Evolutionary conservation across 2,113 vertebrate species (phyloP), one percentile per base, ranked within the genome.

Genomic region (Silurus glanis): DNA sequence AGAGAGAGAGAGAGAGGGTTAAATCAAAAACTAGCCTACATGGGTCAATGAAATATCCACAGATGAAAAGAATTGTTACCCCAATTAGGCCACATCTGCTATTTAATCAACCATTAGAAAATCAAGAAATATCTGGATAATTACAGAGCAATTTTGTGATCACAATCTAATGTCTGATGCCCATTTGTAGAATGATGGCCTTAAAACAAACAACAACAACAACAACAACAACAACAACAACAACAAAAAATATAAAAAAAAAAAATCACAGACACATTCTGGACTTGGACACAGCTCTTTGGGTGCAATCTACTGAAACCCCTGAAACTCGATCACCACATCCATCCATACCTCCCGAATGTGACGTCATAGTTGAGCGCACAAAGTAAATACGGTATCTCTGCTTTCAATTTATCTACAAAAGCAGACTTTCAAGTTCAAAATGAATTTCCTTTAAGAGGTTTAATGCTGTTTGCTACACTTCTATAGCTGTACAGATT

Each of bases 71-170:
- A 83, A 83, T 83, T 83, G 86, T 71, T 85, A 72, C 71, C 79
- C 71, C 84, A 91, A 90, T 91, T 88, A 71, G 88, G 80, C 83
- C 90, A 94, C 93, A 94, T 93, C 92, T 94, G 93, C 91, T 80
- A 84, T 84, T 87, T 90, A 87, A 87, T 88, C 90, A 86, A 80
- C 92, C 90, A 91, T 83, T 90, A 92, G 82, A 89, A 83, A 92
- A 93, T 92, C 90, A 92, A 87, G 89, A 56, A 88, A 93, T 92
- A 91, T 93, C 87, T 91, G 87, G 87, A 87, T 89, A 93, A 93
- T 85, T 93, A 86, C 84, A n/a, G 87, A 80, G 92, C 86, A 83
- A 95, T 94, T 95, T 93, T 91, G 69, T 93, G 91, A 93, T 94
- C 94, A 93, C 86, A 89, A 91, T 92, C 88, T 93, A 90, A 92